Evolutionary conservation across 1,140 invertebrate species (phyloP), one percentile per base, ranked within the genome.

Genomic region (Drosophila mojavensis): DNA sequence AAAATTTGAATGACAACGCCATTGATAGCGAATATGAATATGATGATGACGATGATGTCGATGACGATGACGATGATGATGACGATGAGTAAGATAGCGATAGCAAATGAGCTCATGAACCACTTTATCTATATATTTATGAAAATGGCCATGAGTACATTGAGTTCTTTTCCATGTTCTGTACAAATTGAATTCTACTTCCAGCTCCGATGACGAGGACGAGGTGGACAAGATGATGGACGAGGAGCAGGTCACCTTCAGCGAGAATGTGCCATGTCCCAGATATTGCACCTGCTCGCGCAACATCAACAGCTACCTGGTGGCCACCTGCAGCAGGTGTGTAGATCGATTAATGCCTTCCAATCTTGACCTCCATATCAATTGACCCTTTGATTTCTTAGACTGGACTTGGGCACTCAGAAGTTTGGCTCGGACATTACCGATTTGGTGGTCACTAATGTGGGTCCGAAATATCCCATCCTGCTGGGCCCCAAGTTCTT

Each of bases 341-440:
- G 51, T 72, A 10, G 4, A 30, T 30, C 2, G 28, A 30, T 24
- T 3, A 3, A 26, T 3, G 13, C 15, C 5, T 7, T 41, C 0
- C 28, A 39, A 5, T 10, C 9, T 6, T 13, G 0, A 11, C 7
- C 10, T 13, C 13, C 7, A 3, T 10, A 0, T 24, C 2, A 1
- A 11, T 17, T n/a, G 5, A 1, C 10, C 10, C 17, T 51, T 55
- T 15, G 10, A 24, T 7, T 9, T 15, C 41, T 6, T n/a, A 88
- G 94, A 64, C 81, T 94, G 64, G 94, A 94, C 92, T 70, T 93
- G 26, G 94, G 93, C 47, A 94, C 92, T 26, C 94, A 94, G 78
- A 94, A 94, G 76, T 94, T 94, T 75, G 94, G 94, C 53, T 93
- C 93, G 48, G 93, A 94, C 63, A 94, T 94, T 47, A 94, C 94